Conservation (phyloP, 2,113 vertebrate species). For the Hemibagrus wyckioides region DNA sequence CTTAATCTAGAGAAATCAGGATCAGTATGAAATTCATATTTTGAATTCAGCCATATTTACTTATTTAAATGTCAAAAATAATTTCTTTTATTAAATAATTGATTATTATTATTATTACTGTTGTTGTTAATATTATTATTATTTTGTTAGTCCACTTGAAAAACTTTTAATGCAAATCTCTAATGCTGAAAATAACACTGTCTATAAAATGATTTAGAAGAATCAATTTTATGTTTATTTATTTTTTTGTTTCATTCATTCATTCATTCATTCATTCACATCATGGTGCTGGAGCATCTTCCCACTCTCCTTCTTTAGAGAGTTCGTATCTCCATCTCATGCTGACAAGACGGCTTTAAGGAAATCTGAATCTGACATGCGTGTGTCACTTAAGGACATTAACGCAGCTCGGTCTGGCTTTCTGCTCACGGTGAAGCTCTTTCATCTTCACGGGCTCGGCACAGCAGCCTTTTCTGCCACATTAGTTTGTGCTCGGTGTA, state of each 20-base stretch:
- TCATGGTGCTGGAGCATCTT: not conserved
- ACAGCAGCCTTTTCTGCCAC: constrained; percentile 24
- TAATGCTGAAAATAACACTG: not conserved
- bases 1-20: not conserved
- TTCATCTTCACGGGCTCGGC: constrained; percentile 20
- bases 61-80: not conserved
- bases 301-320: not conserved
- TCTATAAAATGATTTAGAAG: not conserved
- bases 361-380: constrained; percentile 22
- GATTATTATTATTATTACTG: no score
- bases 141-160: not conserved
- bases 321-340: constrained; percentile 17
- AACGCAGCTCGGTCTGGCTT: constrained; percentile 27
- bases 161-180: not conserved
- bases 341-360: constrained; percentile 23
- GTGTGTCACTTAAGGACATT: constrained; percentile 39
- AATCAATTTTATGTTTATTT: no score
- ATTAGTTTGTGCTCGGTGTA: constrained; percentile 33
- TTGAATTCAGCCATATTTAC: no score
- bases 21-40: not conserved
- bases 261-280: not conserved
- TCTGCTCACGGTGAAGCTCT: constrained; percentile 11
- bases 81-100: not conserved
- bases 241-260: no score
- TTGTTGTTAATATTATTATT: no score